Conservation (phyloP, 2,888 invertebrate species). For the Mythimna lalbum region DNA sequence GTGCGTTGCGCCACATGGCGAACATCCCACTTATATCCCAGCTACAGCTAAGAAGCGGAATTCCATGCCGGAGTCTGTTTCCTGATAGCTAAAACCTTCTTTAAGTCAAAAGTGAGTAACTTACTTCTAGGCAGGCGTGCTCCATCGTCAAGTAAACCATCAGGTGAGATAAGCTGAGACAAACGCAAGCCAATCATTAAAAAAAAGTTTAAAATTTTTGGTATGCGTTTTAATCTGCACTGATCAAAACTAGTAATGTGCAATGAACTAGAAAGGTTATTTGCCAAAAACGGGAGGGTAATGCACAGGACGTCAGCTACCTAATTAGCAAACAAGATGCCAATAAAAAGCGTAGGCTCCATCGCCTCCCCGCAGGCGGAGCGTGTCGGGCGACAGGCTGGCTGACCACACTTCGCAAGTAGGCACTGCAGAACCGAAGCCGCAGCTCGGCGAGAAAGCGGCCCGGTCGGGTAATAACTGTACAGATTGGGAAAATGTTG, state of each 20-base stretch:
- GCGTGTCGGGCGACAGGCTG: conserved; percentile 58
- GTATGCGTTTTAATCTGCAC: background rate
- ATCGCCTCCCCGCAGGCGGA: conserved; percentile 63
- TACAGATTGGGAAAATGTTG: conserved; percentile 29
- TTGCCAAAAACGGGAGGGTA: background rate
- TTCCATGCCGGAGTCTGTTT: too few relatives aligned
- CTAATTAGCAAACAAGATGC: conserved; percentile 23
- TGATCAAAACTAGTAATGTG: background rate
- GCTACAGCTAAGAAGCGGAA: too few relatives aligned
- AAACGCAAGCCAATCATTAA: too few relatives aligned
- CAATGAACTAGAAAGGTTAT: conserved; percentile 22
- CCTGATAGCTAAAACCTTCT: too few relatives aligned
- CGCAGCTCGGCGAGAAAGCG: conserved; percentile 61
- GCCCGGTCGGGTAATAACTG: conserved; percentile 19
- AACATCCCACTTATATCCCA: too few relatives aligned
- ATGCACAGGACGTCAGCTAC: background rate
- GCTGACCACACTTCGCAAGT: background rate
- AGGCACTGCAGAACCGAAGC: conserved; percentile 17
- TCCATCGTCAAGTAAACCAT: too few relatives aligned
- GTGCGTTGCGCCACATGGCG: too few relatives aligned
- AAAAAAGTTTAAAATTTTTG: background rate
- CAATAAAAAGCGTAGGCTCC: conserved; percentile 27
- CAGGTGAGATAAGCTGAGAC: too few relatives aligned
- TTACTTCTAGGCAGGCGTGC: too few relatives aligned
- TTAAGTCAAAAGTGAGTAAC: too few relatives aligned